phyloP scores from a whole-genome alignment of 1,140 invertebrate species.

The Luehdorfia chinensis region DNA sequence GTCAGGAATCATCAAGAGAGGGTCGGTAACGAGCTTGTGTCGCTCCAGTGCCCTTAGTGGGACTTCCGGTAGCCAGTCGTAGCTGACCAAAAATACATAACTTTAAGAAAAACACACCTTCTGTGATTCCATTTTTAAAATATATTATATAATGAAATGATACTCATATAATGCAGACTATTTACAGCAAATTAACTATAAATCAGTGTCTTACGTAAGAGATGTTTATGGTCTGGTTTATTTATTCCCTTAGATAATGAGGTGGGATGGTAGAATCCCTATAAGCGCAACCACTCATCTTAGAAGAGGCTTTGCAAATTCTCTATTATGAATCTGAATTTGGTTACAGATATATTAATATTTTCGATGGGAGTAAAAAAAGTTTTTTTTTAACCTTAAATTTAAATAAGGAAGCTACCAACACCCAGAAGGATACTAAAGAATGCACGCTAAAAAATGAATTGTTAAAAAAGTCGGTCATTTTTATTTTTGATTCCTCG shows the following conservation, averaged over 20 bases:
- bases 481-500: slow-evolving; percentile 45
- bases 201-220: no score
- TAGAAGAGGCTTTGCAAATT: no score
- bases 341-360: no score
- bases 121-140: slow-evolving; percentile 13
- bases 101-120: slow-evolving; percentile 16
- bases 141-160: neutral
- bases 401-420: neutral
- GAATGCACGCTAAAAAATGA: slow-evolving; percentile 47
- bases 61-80: slow-evolving; percentile 45
- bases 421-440: slow-evolving; percentile 27
- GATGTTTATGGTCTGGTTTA: no score
- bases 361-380: no score
- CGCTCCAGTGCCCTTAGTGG: slow-evolving; percentile 48
- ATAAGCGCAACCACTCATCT: no score
- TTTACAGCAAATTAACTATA: no score
- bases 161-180: no score
- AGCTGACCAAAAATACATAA: slow-evolving; percentile 13
- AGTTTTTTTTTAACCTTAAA: no score
- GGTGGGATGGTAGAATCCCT: no score
- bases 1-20: slow-evolving; percentile 43
- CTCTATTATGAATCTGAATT: no score
- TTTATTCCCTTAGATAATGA: no score
- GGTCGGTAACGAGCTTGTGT: slow-evolving; percentile 48
- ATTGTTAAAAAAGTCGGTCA: slow-evolving; percentile 31